Conservation (phyloP, 1,140 invertebrate species). For the Orius insidiosus region DNA sequence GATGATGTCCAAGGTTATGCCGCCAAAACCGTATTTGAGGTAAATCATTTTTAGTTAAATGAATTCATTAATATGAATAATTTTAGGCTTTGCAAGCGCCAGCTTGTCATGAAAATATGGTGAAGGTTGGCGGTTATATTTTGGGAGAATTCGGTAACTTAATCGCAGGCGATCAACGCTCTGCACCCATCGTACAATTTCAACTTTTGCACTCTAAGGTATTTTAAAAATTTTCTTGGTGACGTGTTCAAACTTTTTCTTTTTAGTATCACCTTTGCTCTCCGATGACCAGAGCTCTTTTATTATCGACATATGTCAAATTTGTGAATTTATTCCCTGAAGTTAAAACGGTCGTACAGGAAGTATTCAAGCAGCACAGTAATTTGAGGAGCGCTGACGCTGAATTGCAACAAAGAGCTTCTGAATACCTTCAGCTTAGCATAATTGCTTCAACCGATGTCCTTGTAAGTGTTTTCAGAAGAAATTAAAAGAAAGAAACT, state of each 20-base stretch:
- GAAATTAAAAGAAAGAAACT: not conserved
- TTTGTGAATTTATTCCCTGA: conserved; percentile 99
- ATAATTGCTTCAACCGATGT: conserved; percentile 94
- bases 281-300: conserved; percentile 81
- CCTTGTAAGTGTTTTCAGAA: conserved; percentile 48
- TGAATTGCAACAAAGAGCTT: conserved; percentile 93
- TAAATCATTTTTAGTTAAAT: conserved; percentile 21
- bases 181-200: conserved; percentile 90
- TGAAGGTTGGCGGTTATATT: conserved; percentile 99
- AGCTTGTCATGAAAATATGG: conserved; percentile 99
- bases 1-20: conserved; percentile 99
- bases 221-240: too few relatives aligned
- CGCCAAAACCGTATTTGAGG: conserved; percentile 97
- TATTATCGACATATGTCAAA: conserved; percentile 97
- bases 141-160: conserved; percentile 99
- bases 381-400: conserved; percentile 95
- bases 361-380: conserved; percentile 89
- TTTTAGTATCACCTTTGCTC: conserved; percentile 88
- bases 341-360: conserved; percentile 91
- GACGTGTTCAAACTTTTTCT: too few relatives aligned
- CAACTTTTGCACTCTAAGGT: conserved; percentile 90
- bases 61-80: conserved; percentile 6
- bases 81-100: conserved; percentile 80
- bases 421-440: conserved; percentile 93
- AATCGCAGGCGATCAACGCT: conserved; percentile 95